Evolutionary conservation across 2,888 invertebrate genomes (phyloP), one percentile per base, ranked within the genome.

Genomic region (Drosophila anomelani): DNA sequence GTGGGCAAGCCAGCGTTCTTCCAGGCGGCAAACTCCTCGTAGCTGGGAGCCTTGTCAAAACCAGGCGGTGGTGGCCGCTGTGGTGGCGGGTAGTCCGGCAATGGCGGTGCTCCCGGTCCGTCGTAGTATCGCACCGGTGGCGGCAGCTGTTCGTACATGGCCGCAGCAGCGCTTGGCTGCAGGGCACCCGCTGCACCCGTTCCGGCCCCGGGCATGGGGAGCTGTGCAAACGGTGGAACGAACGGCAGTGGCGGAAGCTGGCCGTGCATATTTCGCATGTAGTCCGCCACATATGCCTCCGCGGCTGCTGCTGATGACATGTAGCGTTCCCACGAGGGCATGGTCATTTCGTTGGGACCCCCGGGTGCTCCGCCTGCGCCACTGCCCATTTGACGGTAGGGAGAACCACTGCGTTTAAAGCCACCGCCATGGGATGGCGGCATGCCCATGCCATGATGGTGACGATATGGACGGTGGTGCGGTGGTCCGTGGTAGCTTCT

Each of bases 261-360:
- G 85, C 96, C 96, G 89, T 96, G 96, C 96, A 97, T 96, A 34
- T 96, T 96, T 38, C 97, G 94, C 96, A 97, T 97, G 89, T 97
- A 97, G 90, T 97, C 97, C 15, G 96, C 97, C 34, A 97, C 96
- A 92, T 96, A 97, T 1, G 96, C 96, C 90, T 97, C 96, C n/a
- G 96, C 96, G 13, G 95, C 95, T 7, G 95, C 95, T 20, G 95
- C 95, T 61, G 95, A 93, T 47, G 92, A 92, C 73, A 94, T 93
- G 70, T 92, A 92, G 9, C 94, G 94, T 90, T 95, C 95, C 94
- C 95, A 95, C 53, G 94, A 92, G 17, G 95, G 94, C 76, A 95
- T 93, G 32, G 95, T 92, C 66, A 95, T 95, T 69, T 95, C 93
- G 34, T 90, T 62, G 9, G 90, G 81, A 67, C 93, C 92, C 39